Evolutionary conservation across 1,140 invertebrate species (phyloP), one percentile per base, ranked within the genome.

Genomic region (Eupristina koningsbergeri): DNA sequence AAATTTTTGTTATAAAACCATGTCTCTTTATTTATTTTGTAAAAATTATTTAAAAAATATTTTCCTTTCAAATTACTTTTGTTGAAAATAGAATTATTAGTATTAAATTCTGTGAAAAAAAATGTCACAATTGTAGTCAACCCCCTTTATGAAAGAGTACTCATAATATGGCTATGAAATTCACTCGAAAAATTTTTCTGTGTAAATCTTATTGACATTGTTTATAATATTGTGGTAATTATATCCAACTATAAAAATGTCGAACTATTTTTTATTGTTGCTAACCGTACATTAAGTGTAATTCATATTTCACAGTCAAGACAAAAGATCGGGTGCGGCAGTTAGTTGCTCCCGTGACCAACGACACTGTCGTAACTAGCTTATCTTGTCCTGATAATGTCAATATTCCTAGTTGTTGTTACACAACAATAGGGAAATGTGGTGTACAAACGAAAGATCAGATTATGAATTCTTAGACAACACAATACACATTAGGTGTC

Each of bases 261-360:
- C 47, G 50, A 36, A 50, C n/a, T 19, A 31, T 76, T 76, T 76
- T n/a, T 34, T 29, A 76, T 90, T 13, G 89, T 90, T 77, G 11
- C 88, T 89, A 39, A 89, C 89, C 83, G 90, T 89, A 0, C 34
- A 39, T 45, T 84, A 85, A 85, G 85, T 31, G 85, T 83, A 80
- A 85, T 83, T 87, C 84, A 82, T 88, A 88, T 87, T 87, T 87
- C 86, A 88, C 84, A 84, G 76, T 45, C 77, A 83, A 85, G 87
- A 88, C 87, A 86, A 87, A 88, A 86, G 87, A 85, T 86, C 87
- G 86, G 86, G 87, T 80, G 87, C 84, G 86, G 87, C 86, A 13
- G 50, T 15, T 26, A 19, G 7, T 67, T 13, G 19, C 9, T 26
- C 8, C 17, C 17, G 63, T 61, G 64, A 71, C 71, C 64, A 64